Conservation (phyloP, 2,888 invertebrate genomes). For the Ichneumoninae sp. region DNA sequence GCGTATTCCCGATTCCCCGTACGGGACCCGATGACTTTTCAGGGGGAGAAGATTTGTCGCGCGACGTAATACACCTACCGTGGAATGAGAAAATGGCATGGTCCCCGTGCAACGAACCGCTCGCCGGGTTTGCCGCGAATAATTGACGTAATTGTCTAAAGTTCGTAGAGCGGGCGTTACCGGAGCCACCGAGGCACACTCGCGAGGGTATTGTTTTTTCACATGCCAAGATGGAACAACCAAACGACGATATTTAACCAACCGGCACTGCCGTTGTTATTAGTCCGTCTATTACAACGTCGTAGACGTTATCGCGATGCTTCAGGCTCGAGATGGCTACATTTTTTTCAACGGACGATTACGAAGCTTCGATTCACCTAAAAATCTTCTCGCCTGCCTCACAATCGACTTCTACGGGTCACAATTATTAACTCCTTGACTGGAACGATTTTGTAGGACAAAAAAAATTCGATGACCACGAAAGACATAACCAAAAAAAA, state of each 20-base stretch:
- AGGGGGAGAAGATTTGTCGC: background rate
- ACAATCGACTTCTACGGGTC: too few relatives aligned
- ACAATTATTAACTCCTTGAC: too few relatives aligned
- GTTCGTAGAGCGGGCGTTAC: slow-evolving; percentile 34
- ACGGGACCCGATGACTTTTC: slow-evolving; percentile 50
- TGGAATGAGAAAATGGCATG: slow-evolving; percentile 19
- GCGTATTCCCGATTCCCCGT: slow-evolving; percentile 53
- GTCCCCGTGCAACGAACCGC: slow-evolving; percentile 35
- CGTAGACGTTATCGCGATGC: background rate
- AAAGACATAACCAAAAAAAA: background rate
- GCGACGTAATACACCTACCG: slow-evolving; percentile 3
- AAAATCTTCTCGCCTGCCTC: too few relatives aligned
- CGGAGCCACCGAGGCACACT: background rate
- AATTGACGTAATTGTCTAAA: slow-evolving; percentile 57
- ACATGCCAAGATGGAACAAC: slow-evolving; percentile 2
- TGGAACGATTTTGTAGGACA: too few relatives aligned
- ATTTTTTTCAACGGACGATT: background rate
- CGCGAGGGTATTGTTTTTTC: slow-evolving; percentile 35
- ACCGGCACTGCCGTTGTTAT: slow-evolving; percentile 9
- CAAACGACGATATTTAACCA: slow-evolving; percentile 31
- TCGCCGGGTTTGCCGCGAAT: slow-evolving; percentile 19
- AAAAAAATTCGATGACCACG: background rate
- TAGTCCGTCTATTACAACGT: background rate
- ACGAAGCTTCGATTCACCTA: background rate
- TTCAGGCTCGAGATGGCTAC: too few relatives aligned